Evolutionary conservation across 2,888 invertebrate genomes (phyloP).

Genomic region (Cabera pusaria): DNA sequence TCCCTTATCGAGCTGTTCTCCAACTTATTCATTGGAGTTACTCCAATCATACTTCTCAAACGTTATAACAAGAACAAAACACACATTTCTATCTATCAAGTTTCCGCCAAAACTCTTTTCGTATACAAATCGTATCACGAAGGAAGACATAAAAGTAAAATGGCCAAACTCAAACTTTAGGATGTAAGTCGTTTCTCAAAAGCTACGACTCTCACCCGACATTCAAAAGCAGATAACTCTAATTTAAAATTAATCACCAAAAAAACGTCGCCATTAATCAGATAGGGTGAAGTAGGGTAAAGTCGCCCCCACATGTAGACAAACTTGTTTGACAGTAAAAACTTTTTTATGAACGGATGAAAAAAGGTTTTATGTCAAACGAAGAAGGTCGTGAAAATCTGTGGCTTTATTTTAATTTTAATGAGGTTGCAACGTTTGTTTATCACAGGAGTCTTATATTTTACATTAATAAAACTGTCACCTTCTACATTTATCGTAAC

Average conservation of each 20-base stretch:
- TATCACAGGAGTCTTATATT: constrained; percentile 26
- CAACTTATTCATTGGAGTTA: too few species aligned
- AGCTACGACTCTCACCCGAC: constrained; percentile 9
- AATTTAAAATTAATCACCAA: constrained; percentile 70
- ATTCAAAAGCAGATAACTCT: constrained; percentile 52
- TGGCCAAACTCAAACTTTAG: too few species aligned
- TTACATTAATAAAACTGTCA: too few species aligned
- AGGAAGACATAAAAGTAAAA: too few species aligned
- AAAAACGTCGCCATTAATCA: constrained; percentile 66
- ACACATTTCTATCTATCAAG: too few species aligned
- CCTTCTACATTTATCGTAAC: too few species aligned
- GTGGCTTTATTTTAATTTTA: constrained; percentile 36
- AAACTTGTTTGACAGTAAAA: constrained; percentile 42
- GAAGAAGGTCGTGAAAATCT: constrained; percentile 35
- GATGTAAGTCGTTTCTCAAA: constrained; percentile 2
- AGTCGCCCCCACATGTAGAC: constrained; percentile 49
- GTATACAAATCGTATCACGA: too few species aligned
- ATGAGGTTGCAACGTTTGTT: too few species aligned
- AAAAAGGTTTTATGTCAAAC: constrained; percentile 39
- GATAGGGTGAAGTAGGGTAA: constrained; percentile 43
- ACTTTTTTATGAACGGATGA: constrained; percentile 7
- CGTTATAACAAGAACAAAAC: too few species aligned
- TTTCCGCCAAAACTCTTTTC: too few species aligned
- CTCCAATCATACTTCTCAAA: too few species aligned
- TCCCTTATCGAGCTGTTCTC: too few species aligned